phyloP scores from a whole-genome alignment of 2,888 invertebrate species.

The Oscheius sp. region DNA sequence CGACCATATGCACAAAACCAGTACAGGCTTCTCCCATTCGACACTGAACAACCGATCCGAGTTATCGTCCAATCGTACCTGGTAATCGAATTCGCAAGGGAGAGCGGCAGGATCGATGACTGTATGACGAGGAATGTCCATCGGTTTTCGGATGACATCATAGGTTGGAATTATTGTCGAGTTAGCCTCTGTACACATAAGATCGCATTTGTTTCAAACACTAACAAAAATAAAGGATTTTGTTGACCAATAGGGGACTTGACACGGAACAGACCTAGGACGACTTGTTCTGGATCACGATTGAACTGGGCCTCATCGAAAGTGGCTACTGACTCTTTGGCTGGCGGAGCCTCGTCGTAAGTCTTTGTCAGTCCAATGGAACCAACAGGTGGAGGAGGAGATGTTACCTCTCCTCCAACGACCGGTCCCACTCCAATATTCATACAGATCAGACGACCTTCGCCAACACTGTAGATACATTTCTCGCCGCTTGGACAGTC shows the following conservation, averaged over 20 bases:
- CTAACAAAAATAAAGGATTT: not conserved
- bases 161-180: slow-evolving; percentile 33
- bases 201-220: no score
- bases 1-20: slow-evolving; percentile 45
- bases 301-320: slow-evolving; percentile 23
- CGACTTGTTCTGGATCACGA: not conserved
- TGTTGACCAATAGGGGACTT: slow-evolving; percentile 13
- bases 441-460: slow-evolving; percentile 18
- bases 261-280: slow-evolving; percentile 25
- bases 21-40: slow-evolving; percentile 60
- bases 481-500: slow-evolving; percentile 19
- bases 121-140: not conserved
- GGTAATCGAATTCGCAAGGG: slow-evolving; percentile 54
- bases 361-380: not conserved
- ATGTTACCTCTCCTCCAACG: slow-evolving; percentile 2
- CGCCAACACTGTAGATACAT: slow-evolving; percentile 25
- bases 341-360: not conserved
- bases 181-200: slow-evolving; percentile 9
- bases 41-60: slow-evolving; percentile 40
- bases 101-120: slow-evolving; percentile 53
- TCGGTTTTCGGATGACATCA: slow-evolving; percentile 13
- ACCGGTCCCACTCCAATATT: not conserved
- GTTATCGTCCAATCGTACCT: slow-evolving; percentile 38
- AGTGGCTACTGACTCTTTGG: slow-evolving; percentile 5
- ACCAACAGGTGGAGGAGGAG: slow-evolving; percentile 5